Evolutionary conservation across 2,113 vertebrate species (phyloP).

Genomic region (Corvus hawaiiensis): DNA sequence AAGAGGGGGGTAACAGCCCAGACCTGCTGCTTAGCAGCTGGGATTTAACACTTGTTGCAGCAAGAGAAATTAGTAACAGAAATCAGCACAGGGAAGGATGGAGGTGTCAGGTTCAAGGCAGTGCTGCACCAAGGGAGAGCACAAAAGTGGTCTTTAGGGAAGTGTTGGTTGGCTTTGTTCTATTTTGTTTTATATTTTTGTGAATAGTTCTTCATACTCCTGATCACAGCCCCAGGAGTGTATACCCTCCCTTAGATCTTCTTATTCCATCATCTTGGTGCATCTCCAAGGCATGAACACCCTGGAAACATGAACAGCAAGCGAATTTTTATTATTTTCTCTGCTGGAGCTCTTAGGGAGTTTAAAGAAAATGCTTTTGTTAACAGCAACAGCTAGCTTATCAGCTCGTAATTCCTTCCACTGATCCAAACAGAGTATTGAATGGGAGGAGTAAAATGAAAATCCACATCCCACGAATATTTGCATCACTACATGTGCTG

Average conservation of each 20-base stretch:
- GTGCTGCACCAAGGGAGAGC: not conserved
- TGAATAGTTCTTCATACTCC: not conserved
- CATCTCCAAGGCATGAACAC: not conserved
- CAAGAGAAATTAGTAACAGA: slow-evolving; percentile 38
- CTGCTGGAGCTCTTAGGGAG: not conserved
- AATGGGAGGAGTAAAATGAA: not conserved
- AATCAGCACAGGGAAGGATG: not conserved
- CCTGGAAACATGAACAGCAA: not conserved
- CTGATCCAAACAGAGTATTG: not conserved
- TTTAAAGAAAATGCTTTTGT: not conserved
- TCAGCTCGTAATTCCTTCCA: not conserved
- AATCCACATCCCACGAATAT: not conserved
- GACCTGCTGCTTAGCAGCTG: slow-evolving; percentile 33
- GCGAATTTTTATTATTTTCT: not conserved
- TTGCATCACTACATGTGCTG: not conserved
- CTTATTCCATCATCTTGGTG: not conserved
- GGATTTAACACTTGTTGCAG: slow-evolving; percentile 17
- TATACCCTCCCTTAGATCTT: not conserved
- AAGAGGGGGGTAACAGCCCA: not conserved
- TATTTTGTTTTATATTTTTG: not conserved
- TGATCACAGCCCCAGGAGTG: not conserved
- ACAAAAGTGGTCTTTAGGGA: not conserved
- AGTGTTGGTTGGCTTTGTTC: not conserved
- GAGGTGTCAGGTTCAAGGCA: not conserved
- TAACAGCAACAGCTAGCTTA: not conserved